Base-by-base conservation (phyloP, 2,113 vertebrate genomes). In the Probosciger aterrimus region DNA sequence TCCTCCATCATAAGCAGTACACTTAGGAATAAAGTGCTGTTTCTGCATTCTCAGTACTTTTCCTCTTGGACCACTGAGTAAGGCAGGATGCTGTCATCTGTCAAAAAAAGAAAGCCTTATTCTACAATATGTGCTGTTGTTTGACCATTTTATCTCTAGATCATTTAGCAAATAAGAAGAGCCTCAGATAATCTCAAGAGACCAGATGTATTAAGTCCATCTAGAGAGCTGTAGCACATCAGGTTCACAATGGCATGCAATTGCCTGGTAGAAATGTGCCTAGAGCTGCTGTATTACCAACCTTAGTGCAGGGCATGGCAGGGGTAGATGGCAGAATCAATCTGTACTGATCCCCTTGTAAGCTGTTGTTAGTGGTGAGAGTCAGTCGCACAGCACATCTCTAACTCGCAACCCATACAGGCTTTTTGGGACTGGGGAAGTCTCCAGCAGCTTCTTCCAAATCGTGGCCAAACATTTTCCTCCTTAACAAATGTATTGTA, bases 281-380 rank as follows among this genome's bases (percentile, higher is more conserved):
- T 57, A 14, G 57, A 50, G 67, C 47, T 53, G 60, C 14, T 52
- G 17, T 9, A 2, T 46, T 63, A 62, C 30, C 46, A 31, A 1
- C 15, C 33, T 16, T 16, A 37, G 62, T 10, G 11, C 3, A 3
- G 30, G 33, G 23, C 63, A 60, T 0, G 0, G 46, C n/a, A 19
- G 3, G 17, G 49, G 33, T 8, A 14, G 14, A 2, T 31, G 47
- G 46, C 37, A 70, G 53, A 41, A 16, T 11, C 22, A 3, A 16
- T 43, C 65, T 76, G 35, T 35, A 35, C 46, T 11, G 65, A 43
- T 68, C 20, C 37, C 39, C 22, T 24, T 4, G 20, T 5, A 43
- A 79, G 30, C 8, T 27, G 19, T 3, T 5, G 28, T 22, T 22
- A 20, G 18, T 20, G 60, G 31, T 73, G 85, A 0, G 1, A 47